Evolutionary conservation across 1,140 invertebrate species (phyloP), one percentile per base, ranked within the genome.

Genomic region (Drosophila ercepeae): DNA sequence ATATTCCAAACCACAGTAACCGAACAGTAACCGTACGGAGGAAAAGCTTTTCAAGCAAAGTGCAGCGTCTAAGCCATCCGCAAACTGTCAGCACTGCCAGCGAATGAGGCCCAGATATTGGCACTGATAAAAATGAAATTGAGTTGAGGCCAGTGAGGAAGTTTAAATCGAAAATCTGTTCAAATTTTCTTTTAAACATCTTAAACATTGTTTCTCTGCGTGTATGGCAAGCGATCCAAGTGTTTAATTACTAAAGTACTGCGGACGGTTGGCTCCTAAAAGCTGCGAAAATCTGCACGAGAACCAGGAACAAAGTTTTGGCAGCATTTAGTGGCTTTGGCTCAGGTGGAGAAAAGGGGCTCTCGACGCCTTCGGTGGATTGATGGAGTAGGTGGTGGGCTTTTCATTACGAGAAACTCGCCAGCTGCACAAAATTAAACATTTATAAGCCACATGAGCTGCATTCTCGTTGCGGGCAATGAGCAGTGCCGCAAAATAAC

Each of bases 201-300:
- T 11, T 14, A n/a, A 21, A 14, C 21, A 6, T 11, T 45, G 13
- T 45, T 29, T 29, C 16, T 14, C 41, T 23, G n/a, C n/a, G 60
- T 65, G 21, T 48, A 11, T 13, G 27, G 25, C 59, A 44, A 36
- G 36, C 55, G 34, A 60, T 16, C 54, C 46, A 48, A 64, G 45
- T 65, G 59, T 76, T 84, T 74, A 74, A 84, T 88, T 81, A 86
- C 73, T 76, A 50, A 81, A 81, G 68, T 71, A 53, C 81, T 71
- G 63, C 58, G 46, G 67, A 54, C 44, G 50, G 34, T 46, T 55
- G 44, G 41, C 72, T 58, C 23, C 58, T 61, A 59, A 55, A 59
- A 36, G 41, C 27, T 54, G 44, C 57, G 36, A 50, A 42, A 60
- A 55, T 57, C 57, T 25, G 16, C 54, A 39, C 34, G 18, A 21